Base-by-base conservation (phyloP, 1,140 invertebrate species). In the Pseudomyrmex pallidus region DNA sequence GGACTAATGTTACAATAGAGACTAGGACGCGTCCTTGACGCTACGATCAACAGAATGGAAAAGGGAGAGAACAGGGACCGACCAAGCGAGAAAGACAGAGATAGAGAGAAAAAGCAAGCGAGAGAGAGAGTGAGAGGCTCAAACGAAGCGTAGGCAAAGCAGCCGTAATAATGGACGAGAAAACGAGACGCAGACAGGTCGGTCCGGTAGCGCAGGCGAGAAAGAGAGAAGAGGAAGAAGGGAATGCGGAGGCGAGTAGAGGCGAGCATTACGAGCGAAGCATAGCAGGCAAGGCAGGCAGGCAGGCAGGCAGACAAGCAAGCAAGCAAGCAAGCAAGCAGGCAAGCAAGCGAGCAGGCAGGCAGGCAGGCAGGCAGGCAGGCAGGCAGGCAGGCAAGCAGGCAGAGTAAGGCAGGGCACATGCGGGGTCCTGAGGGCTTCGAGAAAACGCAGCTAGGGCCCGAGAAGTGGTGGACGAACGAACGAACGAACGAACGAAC, bases 121-220 rank as follows among this genome's bases (percentile, higher is more conserved):
- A 59, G 59, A 50, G 50, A 82, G 13, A 56, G 66, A 22, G 15
- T 61, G 64, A 68, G 82, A 70, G 63, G 84, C 84, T 72, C 66
- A 54, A 74, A 74, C 83, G 74, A 88, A 78, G 89, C 89, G 88
- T 91, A 92, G 90, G 90, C 88, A 90, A 92, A 91, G 89, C 89
- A 91, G 88, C 83, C 74, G 87, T 92, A 93, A 92, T 92, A 92
- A 92, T 92, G 90, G 88, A 91, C 86, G 88, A 91, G 90, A 90
- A 90, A 82, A 90, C 85, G 70, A 88, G 86, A 90, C 83, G 85
- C 83, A 76, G 86, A 89, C 68, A 85, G 74, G 84, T 88, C 82
- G 83, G 12, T 48, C 62, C 56, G 57, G 44, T 48, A 63, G 44
- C 35, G 61, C 48, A 70, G 63, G 50, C 85, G 83, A 80, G 56